Percentiles rank a stretch among this genome's conserved stretches.
These are phyloP conservation scores for Zaprionus davidi DNA, from an alignment of 1,140 invertebrate genomes.

Conservation along the genomic window DNA sequence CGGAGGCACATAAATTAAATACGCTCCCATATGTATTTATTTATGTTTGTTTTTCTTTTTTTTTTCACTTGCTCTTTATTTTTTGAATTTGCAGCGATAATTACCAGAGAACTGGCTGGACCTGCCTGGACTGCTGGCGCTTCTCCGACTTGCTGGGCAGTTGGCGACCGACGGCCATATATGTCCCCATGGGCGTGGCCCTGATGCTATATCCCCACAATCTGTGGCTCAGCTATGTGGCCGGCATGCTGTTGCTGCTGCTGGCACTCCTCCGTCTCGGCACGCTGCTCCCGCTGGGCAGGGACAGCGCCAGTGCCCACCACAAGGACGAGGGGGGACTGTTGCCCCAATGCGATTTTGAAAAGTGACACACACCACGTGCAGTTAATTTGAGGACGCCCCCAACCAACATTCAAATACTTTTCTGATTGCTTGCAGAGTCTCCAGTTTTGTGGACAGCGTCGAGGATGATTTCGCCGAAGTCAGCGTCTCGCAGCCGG, in stretches of 20 bases:
- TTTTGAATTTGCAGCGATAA: slow-evolving; percentile 61
- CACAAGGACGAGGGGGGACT: slow-evolving; percentile 75
- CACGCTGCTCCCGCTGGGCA: slow-evolving; percentile 59
- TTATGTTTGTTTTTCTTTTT: slow-evolving; percentile 14
- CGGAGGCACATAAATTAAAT: slow-evolving; percentile 31
- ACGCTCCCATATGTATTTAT: slow-evolving; percentile 32
- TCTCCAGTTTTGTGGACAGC: slow-evolving; percentile 71
- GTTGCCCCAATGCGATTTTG: slow-evolving; percentile 79
- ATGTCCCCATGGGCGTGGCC: slow-evolving; percentile 69
- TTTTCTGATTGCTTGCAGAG: slow-evolving; percentile 61
- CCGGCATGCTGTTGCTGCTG: slow-evolving; percentile 71
- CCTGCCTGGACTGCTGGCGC: slow-evolving; percentile 65
- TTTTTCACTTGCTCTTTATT: background rate
- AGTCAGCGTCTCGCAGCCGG: slow-evolving; percentile 49
- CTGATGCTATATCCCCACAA: slow-evolving; percentile 78
- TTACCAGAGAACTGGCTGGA: slow-evolving; percentile 54
- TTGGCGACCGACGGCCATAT: slow-evolving; percentile 74
- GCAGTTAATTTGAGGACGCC: slow-evolving; percentile 22
- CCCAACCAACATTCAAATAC: slow-evolving; percentile 17
- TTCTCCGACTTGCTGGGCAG: slow-evolving; percentile 56
- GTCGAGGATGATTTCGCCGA: slow-evolving; percentile 73
- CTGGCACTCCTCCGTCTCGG: slow-evolving; percentile 72
- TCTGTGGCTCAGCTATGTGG: slow-evolving; percentile 83
- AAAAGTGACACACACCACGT: slow-evolving; percentile 62
- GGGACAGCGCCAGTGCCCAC: slow-evolving; percentile 21